These are phyloP conservation scores for Drosophila nigricruria DNA, from an alignment of 2,888 invertebrate genomes.

Conservation along the genomic window DNA sequence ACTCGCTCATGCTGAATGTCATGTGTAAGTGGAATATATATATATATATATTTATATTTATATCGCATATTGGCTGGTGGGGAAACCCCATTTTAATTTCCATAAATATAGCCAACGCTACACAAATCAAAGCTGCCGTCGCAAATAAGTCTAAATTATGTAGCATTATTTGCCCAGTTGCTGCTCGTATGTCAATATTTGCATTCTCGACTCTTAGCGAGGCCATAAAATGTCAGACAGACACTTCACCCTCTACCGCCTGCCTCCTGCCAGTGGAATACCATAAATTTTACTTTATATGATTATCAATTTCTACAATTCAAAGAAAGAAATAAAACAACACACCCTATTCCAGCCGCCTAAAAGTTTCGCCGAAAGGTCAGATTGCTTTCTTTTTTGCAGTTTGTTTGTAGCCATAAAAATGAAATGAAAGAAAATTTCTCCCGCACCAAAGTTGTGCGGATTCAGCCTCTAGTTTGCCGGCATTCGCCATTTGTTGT, in stretches of 20 bases:
- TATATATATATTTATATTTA: not conserved
- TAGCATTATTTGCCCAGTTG: constrained; percentile 65
- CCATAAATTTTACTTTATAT: constrained; percentile 76
- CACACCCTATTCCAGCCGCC: not conserved
- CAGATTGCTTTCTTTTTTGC: constrained; percentile 9
- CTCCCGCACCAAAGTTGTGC: constrained; percentile 21
- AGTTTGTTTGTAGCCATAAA: constrained; percentile 34
- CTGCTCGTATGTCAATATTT: constrained; percentile 68
- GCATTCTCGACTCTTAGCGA: constrained; percentile 55
- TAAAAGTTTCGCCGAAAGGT: constrained; percentile 39
- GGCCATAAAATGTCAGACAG: constrained; percentile 59
- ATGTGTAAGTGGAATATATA: constrained; percentile 91
- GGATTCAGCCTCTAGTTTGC: constrained; percentile 44
- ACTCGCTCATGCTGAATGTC: constrained; percentile 93
- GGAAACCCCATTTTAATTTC: constrained; percentile 56
- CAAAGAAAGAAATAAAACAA: constrained; percentile 31
- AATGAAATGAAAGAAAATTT: constrained; percentile 17
- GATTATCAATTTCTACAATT: constrained; percentile 74
- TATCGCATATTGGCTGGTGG: not conserved
- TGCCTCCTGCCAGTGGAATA: constrained; percentile 26
- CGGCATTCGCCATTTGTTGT: constrained; percentile 40
- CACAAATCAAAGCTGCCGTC: constrained; percentile 68
- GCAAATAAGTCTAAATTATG: constrained; percentile 77
- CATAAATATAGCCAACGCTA: constrained; percentile 56
- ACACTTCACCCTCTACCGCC: not conserved